These are phyloP conservation scores for Myioborus melanocephalus DNA, from an alignment of 2,797 vertebrate species.

Conservation along the genomic window DNA sequence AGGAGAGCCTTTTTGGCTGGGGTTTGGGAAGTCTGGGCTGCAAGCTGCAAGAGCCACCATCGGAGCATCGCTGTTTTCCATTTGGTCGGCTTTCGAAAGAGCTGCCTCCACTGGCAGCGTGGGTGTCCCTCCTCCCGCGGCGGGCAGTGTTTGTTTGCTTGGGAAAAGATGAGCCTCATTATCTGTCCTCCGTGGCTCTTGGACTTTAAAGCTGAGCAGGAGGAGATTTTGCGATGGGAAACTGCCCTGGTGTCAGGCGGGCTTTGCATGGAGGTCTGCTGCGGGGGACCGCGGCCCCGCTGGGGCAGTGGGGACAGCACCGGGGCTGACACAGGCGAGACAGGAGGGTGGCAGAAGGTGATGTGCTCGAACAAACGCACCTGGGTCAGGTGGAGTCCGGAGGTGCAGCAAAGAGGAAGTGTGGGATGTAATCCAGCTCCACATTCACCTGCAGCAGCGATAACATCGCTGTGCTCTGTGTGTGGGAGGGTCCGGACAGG, in stretches of 20 bases:
- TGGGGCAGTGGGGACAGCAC: fast-evolving
- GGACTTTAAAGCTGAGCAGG: constrained; percentile 33
- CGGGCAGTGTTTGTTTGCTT: constrained; percentile 21
- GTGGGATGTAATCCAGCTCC: neutral
- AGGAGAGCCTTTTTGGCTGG: neutral
- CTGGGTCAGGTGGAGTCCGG: fast-evolving
- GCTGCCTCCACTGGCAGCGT: neutral
- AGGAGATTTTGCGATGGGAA: constrained; percentile 45
- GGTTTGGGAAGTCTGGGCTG: neutral
- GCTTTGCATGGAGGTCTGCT: neutral
- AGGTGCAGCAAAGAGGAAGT: neutral
- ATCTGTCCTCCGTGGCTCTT: neutral
- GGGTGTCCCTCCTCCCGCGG: neutral
- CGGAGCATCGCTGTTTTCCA: neutral
- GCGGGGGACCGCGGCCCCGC: fast-evolving
- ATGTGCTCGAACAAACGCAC: fast-evolving
- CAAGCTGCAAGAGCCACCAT: neutral
- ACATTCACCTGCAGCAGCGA: neutral
- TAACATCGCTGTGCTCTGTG: neutral
- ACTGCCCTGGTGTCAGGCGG: constrained; percentile 28
- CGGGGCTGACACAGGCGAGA: neutral
- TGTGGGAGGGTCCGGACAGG: neutral
- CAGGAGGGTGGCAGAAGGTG: neutral
- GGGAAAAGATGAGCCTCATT: constrained; percentile 56
- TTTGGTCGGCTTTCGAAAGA: constrained; percentile 32